A percentile compares a stretch with the other conserved stretches of the same genome.
These are phyloP conservation scores for Macquaria australasica DNA, from an alignment of 2,113 vertebrate genomes.

Conservation along the genomic window DNA sequence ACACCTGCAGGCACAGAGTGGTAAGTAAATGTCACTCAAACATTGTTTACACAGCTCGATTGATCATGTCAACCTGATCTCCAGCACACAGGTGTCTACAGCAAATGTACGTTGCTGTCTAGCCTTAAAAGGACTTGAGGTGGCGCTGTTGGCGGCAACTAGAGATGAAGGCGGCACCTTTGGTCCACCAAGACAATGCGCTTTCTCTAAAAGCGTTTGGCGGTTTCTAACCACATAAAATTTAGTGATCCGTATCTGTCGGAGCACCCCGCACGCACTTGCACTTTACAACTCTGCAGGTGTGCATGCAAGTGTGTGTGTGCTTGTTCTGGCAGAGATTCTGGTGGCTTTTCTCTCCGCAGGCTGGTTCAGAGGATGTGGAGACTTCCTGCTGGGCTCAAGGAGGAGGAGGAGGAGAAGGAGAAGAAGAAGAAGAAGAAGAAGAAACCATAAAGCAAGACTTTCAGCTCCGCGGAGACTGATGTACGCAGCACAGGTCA, in stretches of 20 bases:
- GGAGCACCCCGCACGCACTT: background rate
- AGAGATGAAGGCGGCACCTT: slow-evolving; percentile 3
- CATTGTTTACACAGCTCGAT: background rate
- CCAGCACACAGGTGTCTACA: background rate
- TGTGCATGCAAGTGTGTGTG: background rate
- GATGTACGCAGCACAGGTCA: slow-evolving; percentile 9
- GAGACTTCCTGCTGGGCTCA: slow-evolving; percentile 43
- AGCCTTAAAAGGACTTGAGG: background rate
- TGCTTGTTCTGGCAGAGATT: background rate
- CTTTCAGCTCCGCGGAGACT: slow-evolving; percentile 20
- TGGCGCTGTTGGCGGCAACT: background rate
- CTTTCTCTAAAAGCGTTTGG: background rate
- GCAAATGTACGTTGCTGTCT: background rate
- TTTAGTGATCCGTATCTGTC: background rate
- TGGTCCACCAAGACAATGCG: too few species aligned
- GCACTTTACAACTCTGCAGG: slow-evolving; percentile 1
- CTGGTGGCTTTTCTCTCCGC: slow-evolving; percentile 4
- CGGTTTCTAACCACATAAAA: background rate
- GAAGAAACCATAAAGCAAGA: slow-evolving; percentile 34
- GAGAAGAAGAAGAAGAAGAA: background rate
- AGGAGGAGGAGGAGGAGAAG: background rate
- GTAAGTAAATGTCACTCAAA: slow-evolving; percentile 15
- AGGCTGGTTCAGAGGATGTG: slow-evolving; percentile 11
- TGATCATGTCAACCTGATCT: background rate
- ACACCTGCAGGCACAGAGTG: slow-evolving; percentile 10